phyloP scores from a whole-genome alignment of 2,113 vertebrate species.

The Thamnophis sirtalis region DNA sequence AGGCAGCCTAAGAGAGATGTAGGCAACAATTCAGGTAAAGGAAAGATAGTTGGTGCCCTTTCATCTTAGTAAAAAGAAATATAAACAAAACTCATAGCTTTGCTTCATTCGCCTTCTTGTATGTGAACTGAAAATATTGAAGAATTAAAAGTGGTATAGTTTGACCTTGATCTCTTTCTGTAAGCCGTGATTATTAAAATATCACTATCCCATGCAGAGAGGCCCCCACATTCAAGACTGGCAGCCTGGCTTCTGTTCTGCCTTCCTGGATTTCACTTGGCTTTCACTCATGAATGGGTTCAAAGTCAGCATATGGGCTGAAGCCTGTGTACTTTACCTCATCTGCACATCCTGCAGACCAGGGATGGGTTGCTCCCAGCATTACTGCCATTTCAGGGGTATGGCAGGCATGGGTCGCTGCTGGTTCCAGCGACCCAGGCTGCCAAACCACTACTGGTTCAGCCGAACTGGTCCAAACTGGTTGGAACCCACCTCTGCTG shows the following conservation, averaged over 20 bases:
- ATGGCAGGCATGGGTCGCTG: too few species aligned
- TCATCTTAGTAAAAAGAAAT: background rate
- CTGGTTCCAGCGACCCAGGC: too few species aligned
- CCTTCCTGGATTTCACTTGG: background rate
- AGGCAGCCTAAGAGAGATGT: too few species aligned
- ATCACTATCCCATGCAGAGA: background rate
- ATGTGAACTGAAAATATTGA: background rate
- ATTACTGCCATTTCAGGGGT: too few species aligned
- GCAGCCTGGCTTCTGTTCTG: background rate
- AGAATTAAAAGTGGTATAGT: background rate
- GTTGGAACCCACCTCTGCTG: background rate
- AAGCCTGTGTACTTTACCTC: background rate
- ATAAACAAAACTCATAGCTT: background rate
- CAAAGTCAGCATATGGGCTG: background rate
- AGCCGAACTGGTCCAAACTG: too few species aligned
- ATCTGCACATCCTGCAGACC: background rate
- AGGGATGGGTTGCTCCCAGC: too few species aligned
- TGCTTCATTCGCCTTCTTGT: background rate
- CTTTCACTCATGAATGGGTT: background rate
- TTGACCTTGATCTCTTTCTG: background rate
- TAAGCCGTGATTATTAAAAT: background rate
- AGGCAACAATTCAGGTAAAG: background rate
- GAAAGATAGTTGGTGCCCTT: background rate
- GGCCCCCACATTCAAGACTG: background rate
- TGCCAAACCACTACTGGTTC: too few species aligned